Percentiles rank a stretch among this genome's conserved stretches.
phyloP scores from a whole-genome alignment of 2,888 invertebrate genomes.

The Campoletis raptor region DNA sequence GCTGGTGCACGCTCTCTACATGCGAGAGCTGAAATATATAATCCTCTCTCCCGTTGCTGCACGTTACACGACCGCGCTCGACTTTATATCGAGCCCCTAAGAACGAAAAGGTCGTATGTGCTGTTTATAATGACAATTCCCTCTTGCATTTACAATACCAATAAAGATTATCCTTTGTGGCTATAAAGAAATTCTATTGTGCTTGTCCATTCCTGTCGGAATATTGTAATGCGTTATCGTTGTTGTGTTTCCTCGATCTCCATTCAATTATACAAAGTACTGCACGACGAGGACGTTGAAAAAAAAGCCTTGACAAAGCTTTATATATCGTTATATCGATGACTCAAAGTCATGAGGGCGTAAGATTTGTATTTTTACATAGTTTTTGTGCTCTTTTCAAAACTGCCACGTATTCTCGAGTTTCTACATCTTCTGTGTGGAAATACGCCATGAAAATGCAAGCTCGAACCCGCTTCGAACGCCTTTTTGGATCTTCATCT shows the following conservation, averaged over 20 bases:
- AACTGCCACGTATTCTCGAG: neutral
- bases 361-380: neutral
- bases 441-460: constrained; percentile 8
- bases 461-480: neutral
- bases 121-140: neutral
- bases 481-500: neutral
- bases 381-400: neutral
- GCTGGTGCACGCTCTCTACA: constrained; percentile 38
- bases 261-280: neutral
- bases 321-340: neutral
- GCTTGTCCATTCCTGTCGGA: neutral
- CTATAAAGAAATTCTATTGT: neutral
- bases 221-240: neutral
- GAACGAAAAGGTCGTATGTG: constrained; percentile 19
- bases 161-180: neutral
- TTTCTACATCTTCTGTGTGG: neutral
- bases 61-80: constrained; percentile 11
- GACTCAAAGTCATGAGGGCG: neutral
- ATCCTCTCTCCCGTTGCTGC: constrained; percentile 9
- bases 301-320: neutral
- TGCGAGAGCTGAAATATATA: constrained; percentile 39
- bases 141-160: neutral
- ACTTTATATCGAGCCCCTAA: constrained; percentile 6
- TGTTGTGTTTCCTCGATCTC: neutral
- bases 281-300: neutral